Base-by-base conservation (phyloP, 2,797 vertebrate species). In the Kryptopterus vitreolus region DNA sequence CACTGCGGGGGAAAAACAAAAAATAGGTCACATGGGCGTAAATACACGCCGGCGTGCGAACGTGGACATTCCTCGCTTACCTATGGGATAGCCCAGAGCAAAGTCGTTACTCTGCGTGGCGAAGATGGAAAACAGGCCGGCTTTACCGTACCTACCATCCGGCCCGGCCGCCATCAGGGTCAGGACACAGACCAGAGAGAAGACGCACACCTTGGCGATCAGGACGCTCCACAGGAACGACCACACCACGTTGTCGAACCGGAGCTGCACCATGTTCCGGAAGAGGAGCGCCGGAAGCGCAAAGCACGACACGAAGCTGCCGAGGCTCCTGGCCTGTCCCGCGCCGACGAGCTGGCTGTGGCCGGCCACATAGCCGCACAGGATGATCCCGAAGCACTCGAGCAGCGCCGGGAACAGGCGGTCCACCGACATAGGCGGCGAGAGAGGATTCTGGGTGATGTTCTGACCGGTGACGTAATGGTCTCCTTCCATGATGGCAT, bases 41-140 rank as follows among this genome's bases (percentile, higher is more conserved):
- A n/a, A n/a, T n/a, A n/a, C n/a, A n/a, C n/a, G n/a, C n/a, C 11
- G 1, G 20, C 33, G 2, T n/a, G 8, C 38, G 10, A 43, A 43
- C 38, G 0, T 43, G 7, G 6, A 18, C 38, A 24, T 24, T n/a
- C 2, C 16, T 18, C 43, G 46, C 95, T 96, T 92, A 99, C 97
- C 97, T 91, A 99, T 99, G 0, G 97, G 98, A 83, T 97, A 98
- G 88, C 97, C 98, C 88, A 99, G 87, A 12, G 97, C 97, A 90
- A 99, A 99, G 92, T 99, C 98, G 81, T 99, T 99, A 92, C 98
- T 99, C 86, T 99, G 98, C 22, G 98, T 99, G 81, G 97, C 96
- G 87, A 98, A 99, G 88, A 99, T 98, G 87, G 98, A 95, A 70
- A 96, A 99, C 29, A 99, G 93, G 70, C 98, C 98, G 3, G 97